A percentile compares a stretch with the other conserved stretches of the same genome.
phyloP scores from a whole-genome alignment of 2,113 vertebrate species.

The Tenrec ecaudatus region DNA sequence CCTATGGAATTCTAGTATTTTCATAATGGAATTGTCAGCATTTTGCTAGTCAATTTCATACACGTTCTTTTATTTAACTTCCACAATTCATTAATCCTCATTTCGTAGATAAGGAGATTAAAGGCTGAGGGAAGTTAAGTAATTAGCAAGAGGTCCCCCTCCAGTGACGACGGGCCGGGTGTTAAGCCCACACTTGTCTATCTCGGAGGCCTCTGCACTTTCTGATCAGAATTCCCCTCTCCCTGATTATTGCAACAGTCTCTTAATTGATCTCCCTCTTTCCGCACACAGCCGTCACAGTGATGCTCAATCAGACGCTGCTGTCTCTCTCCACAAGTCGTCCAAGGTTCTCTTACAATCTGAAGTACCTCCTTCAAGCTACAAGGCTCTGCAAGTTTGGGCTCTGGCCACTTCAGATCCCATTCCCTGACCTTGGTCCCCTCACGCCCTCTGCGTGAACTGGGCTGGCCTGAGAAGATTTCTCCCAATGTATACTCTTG shows the following conservation, averaged over 20 bases:
- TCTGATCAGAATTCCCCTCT: neutral
- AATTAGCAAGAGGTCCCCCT: neutral
- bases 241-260: neutral
- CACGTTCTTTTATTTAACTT: conserved; percentile 52
- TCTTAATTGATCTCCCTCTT: neutral
- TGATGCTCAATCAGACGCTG: neutral
- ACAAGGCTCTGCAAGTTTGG: neutral
- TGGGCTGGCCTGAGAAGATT: neutral
- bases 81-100: conserved; percentile 58
- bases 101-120: conserved; percentile 70
- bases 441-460: neutral
- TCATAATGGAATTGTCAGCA: conserved; percentile 18
- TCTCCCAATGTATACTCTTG: neutral
- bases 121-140: conserved; percentile 60
- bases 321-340: neutral
- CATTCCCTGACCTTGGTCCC: neutral
- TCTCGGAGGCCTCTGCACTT: neutral
- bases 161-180: neutral
- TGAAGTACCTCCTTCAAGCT: neutral
- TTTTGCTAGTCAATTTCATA: conserved; percentile 7
- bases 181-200: neutral
- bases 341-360: neutral
- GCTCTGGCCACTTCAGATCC: neutral
- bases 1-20: neutral
- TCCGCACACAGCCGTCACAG: neutral